Percentiles rank a stretch among this genome's conserved stretches.
phyloP scores from a whole-genome alignment of 2,797 vertebrate genomes.

The Oryzias dopingdopingensis region DNA sequence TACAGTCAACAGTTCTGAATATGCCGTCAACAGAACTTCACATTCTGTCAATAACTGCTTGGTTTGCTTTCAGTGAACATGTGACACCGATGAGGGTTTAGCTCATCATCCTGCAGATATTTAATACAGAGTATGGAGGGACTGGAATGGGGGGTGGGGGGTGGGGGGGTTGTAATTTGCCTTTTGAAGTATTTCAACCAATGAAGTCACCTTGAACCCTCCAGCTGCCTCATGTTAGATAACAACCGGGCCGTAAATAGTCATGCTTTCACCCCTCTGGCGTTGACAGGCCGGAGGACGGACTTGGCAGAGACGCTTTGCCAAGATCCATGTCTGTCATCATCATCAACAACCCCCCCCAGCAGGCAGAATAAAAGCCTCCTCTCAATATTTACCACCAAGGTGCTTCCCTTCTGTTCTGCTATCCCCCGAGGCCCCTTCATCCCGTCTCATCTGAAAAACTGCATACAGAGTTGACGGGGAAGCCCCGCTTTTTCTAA shows the following conservation, averaged over 20 bases:
- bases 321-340: constrained; percentile 42
- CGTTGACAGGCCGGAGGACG: constrained; percentile 4
- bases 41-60: too few species aligned
- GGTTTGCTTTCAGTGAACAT: too few species aligned
- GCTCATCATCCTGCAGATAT: too few species aligned
- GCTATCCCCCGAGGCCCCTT: background rate
- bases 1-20: too few species aligned
- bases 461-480: constrained; percentile 48
- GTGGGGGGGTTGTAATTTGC: constrained; percentile 40
- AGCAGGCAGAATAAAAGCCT: background rate
- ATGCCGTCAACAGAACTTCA: too few species aligned
- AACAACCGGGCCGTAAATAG: constrained; percentile 41
- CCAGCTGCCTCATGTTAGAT: constrained; percentile 24
- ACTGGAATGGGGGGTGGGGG: constrained; percentile 37
- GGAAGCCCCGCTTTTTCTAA: constrained; percentile 45
- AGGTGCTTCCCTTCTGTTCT: background rate
- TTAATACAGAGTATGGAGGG: too few species aligned
- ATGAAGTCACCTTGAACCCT: constrained; percentile 53
- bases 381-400: constrained; percentile 3
- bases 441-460: constrained; percentile 1
- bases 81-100: too few species aligned
- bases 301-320: constrained; percentile 26
- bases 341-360: constrained; percentile 9
- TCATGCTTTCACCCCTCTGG: constrained; percentile 36
- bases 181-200: constrained; percentile 51